A percentile compares a stretch with the other conserved stretches of the same genome.
Conservation (phyloP, 2,113 vertebrate genomes). For the Isurus oxyrinchus region DNA sequence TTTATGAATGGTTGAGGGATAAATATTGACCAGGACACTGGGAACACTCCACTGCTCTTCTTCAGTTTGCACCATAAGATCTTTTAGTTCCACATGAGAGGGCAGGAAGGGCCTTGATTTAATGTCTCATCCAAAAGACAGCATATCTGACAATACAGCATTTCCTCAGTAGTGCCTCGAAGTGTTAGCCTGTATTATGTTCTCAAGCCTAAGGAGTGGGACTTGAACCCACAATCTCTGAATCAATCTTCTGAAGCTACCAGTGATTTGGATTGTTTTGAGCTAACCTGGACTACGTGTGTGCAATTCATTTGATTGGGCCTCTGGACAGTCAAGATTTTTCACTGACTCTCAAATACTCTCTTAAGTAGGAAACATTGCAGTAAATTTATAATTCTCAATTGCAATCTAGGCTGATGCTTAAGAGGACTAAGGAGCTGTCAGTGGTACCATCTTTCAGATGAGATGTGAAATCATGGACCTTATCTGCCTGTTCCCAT, state of each 20-base stretch:
- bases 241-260: background rate
- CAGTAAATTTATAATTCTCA: background rate
- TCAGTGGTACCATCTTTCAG: background rate
- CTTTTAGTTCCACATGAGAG: background rate
- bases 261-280: background rate
- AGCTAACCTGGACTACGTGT: background rate
- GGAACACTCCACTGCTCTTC: background rate
- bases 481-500: background rate
- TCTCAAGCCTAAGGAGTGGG: background rate
- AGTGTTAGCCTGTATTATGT: background rate
- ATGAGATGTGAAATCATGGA: background rate
- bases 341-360: background rate
- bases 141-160: background rate
- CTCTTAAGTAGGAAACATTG: background rate
- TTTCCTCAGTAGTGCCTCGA: background rate
- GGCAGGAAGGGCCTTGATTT: background rate
- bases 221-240: background rate
- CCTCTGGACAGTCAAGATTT: background rate
- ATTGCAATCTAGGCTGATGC: background rate
- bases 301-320: background rate
- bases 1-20: background rate
- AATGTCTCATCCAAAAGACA: background rate
- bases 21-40: background rate
- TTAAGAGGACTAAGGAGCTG: background rate
- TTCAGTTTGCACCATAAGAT: background rate